Conservation (phyloP, 92 coral and sea anemone genomes). For the Zoanthus solanderi region DNA sequence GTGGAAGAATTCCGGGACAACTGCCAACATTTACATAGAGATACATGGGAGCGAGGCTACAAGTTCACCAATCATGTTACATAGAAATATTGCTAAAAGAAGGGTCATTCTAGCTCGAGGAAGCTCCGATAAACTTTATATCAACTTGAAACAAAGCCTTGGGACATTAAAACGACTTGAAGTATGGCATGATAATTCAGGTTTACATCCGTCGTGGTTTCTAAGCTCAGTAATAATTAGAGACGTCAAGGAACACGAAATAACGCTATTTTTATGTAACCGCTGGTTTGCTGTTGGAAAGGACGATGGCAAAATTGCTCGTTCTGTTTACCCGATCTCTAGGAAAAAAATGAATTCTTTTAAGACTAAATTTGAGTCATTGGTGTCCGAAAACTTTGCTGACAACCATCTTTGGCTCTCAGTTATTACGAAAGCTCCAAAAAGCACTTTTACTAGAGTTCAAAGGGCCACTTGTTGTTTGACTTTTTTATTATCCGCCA, state of each 20-base stretch:
- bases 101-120: constrained; percentile 73
- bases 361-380: constrained; percentile 55
- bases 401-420: constrained; percentile 88
- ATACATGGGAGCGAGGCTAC: constrained; percentile 80
- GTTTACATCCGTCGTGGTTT: constrained; percentile 79
- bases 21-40: constrained; percentile 81
- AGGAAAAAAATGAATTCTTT: constrained; percentile 58
- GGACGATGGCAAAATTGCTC: constrained; percentile 73
- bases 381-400: constrained; percentile 65
- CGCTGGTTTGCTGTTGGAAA: constrained; percentile 80
- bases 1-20: constrained; percentile 84
- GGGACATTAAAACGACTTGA: constrained; percentile 67
- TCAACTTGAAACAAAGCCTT: constrained; percentile 56
- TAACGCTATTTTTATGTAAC: constrained; percentile 65
- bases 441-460: constrained; percentile 76
- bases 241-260: constrained; percentile 45
- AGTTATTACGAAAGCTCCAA: constrained; percentile 80
- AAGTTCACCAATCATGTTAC: constrained; percentile 72
- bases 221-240: constrained; percentile 54
- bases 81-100: constrained; percentile 62
- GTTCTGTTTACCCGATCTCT: constrained; percentile 61
- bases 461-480: constrained; percentile 88
- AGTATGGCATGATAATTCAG: constrained; percentile 79
- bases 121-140: constrained; percentile 67
- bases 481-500: constrained; percentile 70